Percentiles rank a stretch among this genome's conserved stretches.
Evolutionary conservation across 2,113 vertebrate species (phyloP).

Genomic region (Vidua chalybeata): DNA sequence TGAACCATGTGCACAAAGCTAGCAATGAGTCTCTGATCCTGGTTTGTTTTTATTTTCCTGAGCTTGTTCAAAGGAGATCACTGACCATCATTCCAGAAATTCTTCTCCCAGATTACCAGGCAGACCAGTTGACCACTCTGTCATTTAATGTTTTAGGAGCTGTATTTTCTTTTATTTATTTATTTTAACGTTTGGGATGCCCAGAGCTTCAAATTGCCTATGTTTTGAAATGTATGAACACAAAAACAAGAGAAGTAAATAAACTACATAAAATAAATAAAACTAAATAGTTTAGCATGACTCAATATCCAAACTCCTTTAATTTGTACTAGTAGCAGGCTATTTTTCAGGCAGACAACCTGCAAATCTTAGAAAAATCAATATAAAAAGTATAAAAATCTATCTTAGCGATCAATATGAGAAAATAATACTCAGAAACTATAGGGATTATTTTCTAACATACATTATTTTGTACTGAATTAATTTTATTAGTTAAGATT

Average conservation of each 20-base stretch:
- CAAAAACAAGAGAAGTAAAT: background rate
- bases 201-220: background rate
- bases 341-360: constrained; percentile 10
- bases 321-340: background rate
- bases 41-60: background rate
- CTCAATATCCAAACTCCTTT: background rate
- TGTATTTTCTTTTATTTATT: background rate
- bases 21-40: background rate
- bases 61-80: background rate
- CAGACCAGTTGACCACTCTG: background rate
- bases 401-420: background rate
- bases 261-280: background rate
- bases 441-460: background rate
- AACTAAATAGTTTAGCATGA: background rate
- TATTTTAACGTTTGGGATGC: background rate
- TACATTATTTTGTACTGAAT: background rate
- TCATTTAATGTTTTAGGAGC: background rate
- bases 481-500: background rate
- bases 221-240: background rate
- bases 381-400: too few relatives aligned
- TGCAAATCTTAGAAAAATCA: constrained; percentile 7
- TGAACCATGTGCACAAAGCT: background rate
- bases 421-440: background rate
- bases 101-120: background rate
- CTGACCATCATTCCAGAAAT: background rate